Evolutionary conservation across 2,888 invertebrate genomes (phyloP).

Genomic region (Ctenicera cuprea): DNA sequence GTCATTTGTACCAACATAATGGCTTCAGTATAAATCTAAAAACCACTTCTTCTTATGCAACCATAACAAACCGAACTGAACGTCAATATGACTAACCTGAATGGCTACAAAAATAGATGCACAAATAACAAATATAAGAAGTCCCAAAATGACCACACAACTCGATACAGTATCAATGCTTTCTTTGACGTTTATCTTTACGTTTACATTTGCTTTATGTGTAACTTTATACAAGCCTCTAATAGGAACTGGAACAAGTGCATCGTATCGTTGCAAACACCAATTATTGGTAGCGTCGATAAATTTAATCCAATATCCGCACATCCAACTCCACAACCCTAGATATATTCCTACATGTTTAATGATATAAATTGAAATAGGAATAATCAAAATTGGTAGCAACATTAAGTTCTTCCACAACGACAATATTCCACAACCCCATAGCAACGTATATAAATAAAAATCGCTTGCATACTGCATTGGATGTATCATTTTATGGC

Average conservation of each 20-base stretch:
- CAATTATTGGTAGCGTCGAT: slow-evolving; percentile 72
- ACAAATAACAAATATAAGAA: slow-evolving; percentile 86
- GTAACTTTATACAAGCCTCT: slow-evolving; percentile 85
- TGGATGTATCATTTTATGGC: slow-evolving; percentile 62
- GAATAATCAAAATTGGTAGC: slow-evolving; percentile 84
- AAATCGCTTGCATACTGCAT: slow-evolving; percentile 78
- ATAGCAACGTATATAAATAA: slow-evolving; percentile 86
- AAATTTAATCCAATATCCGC: slow-evolving; percentile 65
- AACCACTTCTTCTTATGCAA: too few species aligned
- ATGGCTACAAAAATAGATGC: slow-evolving; percentile 88
- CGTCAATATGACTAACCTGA: slow-evolving; percentile 81
- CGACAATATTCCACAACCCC: slow-evolving; percentile 88
- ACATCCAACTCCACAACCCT: slow-evolving; percentile 75
- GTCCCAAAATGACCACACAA: slow-evolving; percentile 89
- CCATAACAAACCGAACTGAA: too few species aligned
- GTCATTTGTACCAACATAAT: slow-evolving; percentile 93
- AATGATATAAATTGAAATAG: slow-evolving; percentile 82
- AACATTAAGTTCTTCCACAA: slow-evolving; percentile 92
- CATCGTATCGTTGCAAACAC: slow-evolving; percentile 80
- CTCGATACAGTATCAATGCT: slow-evolving; percentile 92
- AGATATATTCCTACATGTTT: slow-evolving; percentile 74
- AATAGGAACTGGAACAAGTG: slow-evolving; percentile 85
- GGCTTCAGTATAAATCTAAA: slow-evolving; percentile 94
- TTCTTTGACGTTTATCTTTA: slow-evolving; percentile 80
- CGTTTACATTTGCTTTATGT: slow-evolving; percentile 77